Base-by-base conservation (phyloP, 2,888 invertebrate species). In the Argynnis bischoffii region DNA sequence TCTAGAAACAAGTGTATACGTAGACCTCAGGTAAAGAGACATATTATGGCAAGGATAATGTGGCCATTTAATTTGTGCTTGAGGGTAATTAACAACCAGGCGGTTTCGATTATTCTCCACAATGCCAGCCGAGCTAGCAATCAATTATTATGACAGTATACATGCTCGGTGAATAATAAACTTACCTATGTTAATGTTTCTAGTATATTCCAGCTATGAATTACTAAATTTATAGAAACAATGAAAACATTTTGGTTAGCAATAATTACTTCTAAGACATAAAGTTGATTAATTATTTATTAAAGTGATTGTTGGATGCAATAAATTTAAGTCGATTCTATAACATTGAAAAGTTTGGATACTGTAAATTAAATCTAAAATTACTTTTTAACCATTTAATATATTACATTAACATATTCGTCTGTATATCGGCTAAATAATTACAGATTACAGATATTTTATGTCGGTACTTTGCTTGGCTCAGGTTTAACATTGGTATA, bases 71-170 rank as follows among this genome's bases (percentile, higher is more conserved):
- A 84, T 86, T 81, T 77, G 74, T 78, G 74, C 79, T 71, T 71
- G 75, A 74, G 72, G 76, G 80, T 85, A 89, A 92, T 92, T 90
- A 90, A 90, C 82, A 78, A 88, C 76, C 72, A 74, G 78, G 82
- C 73, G 79, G 82, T 83, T 86, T 85, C 86, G 84, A 90, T 92
- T 81, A 90, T 82, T 91, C 90, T 88, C 78, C 79, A 80, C 77
- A 79, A 83, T 88, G 81, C 79, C 76, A 77, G 85, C 83, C 81
- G 85, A 88, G 82, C 80, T 75, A 72, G 81, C 84, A 81, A 91
- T 91, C 81, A 84, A 84, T 91, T 86, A 86, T 76, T 74, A 74
- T 79, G 89, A 88, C 86, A 81, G 83, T 69, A 31, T 82, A 89
- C 90, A 91, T 77, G 86, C 74, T 69, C 78, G 67, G 67, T 70